These are phyloP conservation scores for Agonum fuliginosum DNA, from an alignment of 2,888 invertebrate species.

Conservation along the genomic window DNA sequence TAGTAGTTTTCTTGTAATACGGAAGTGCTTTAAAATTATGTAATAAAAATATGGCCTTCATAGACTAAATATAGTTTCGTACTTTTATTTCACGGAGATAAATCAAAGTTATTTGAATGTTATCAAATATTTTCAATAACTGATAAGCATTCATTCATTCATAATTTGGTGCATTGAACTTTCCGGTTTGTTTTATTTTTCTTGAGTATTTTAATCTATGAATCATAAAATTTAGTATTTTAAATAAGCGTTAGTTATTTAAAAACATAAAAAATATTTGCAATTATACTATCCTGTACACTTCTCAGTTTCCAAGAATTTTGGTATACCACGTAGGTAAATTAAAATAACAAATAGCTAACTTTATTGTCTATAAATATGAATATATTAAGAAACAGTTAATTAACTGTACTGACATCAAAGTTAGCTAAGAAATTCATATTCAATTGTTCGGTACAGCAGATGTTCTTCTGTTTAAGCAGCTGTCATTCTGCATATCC, in stretches of 20 bases:
- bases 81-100: constrained; percentile 44
- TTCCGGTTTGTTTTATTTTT: not conserved
- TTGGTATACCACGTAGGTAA: no score
- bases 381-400: not conserved
- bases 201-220: not conserved
- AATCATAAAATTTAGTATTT: no score
- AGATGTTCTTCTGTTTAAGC: constrained; percentile 53
- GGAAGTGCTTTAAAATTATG: constrained; percentile 53
- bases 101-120: constrained; percentile 35
- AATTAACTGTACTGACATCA: constrained; percentile 7
- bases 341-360: no score
- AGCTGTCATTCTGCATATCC: constrained; percentile 58
- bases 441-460: constrained; percentile 42
- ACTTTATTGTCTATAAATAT: not conserved
- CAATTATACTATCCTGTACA: no score
- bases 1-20: constrained; percentile 25
- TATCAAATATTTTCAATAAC: constrained; percentile 39
- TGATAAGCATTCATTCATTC: constrained; percentile 31
- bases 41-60: constrained; percentile 51
- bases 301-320: no score
- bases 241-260: no score
- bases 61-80: constrained; percentile 20
- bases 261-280: no score
- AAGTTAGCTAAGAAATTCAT: not conserved
- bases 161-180: constrained; percentile 26